A percentile compares a stretch with the other conserved stretches of the same genome.
These are phyloP conservation scores for Camponotus vicinus DNA, from an alignment of 1,140 invertebrate genomes.

Conservation along the genomic window DNA sequence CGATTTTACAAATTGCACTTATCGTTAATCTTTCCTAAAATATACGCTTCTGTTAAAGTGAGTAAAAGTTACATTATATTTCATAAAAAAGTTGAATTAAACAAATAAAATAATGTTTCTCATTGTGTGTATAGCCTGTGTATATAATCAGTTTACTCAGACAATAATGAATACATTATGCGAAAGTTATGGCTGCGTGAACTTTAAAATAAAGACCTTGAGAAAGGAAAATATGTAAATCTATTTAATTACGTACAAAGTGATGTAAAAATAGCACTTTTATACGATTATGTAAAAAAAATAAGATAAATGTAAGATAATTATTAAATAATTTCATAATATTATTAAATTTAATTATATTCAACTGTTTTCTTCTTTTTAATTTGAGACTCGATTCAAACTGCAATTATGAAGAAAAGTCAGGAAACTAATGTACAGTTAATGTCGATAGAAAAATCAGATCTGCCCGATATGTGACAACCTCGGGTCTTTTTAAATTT, in stretches of 20 bases:
- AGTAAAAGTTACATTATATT: not conserved
- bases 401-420: not conserved
- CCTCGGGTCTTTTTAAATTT: slow-evolving; percentile 20
- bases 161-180: slow-evolving; percentile 3
- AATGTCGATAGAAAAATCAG: not conserved
- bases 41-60: not conserved
- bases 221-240: not conserved
- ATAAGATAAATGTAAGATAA: not conserved
- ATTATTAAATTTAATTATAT: not conserved
- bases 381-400: not conserved
- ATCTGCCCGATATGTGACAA: not conserved
- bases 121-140: not conserved
- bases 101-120: not conserved
- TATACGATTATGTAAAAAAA: not conserved
- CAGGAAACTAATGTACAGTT: not conserved
- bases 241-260: too few relatives aligned
- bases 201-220: too few relatives aligned
- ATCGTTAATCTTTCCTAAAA: too few relatives aligned
- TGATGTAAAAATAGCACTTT: not conserved
- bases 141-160: not conserved
- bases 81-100: not conserved
- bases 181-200: too few relatives aligned
- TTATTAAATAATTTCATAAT: not conserved
- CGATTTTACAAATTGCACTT: not conserved
- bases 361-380: not conserved